phyloP scores from a whole-genome alignment of 2,888 invertebrate genomes.

The Zonitis immaculata region DNA sequence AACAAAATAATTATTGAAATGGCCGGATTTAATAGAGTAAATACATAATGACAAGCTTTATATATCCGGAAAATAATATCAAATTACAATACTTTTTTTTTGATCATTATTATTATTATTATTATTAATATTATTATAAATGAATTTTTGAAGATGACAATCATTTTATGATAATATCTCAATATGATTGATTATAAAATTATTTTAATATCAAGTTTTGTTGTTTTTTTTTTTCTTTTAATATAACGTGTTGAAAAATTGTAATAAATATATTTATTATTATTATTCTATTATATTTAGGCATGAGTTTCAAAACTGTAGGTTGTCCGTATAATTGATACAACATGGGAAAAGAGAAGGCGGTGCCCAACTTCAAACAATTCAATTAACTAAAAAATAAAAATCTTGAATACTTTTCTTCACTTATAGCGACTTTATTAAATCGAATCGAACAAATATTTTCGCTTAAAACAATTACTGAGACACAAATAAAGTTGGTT shows the following conservation, averaged over 20 bases:
- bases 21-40: constrained; percentile 24
- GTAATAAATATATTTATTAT: neutral
- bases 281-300: neutral
- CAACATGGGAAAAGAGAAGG: neutral
- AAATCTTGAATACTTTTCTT: neutral
- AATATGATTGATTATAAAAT: neutral
- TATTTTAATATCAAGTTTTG: too few species aligned
- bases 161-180: neutral
- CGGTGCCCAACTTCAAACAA: neutral
- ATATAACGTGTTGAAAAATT: neutral
- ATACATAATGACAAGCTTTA: constrained; percentile 38
- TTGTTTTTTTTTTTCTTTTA: too few species aligned
- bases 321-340: neutral
- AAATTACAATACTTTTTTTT: constrained; percentile 25
- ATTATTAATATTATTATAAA: constrained; percentile 1
- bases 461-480: too few species aligned
- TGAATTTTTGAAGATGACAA: neutral
- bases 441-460: too few species aligned
- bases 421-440: too few species aligned
- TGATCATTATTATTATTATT: too few species aligned
- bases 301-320: neutral
- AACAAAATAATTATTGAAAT: neutral
- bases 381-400: neutral
- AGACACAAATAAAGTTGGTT: too few species aligned
- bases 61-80: constrained; percentile 38